These are phyloP conservation scores for Apaloderma vittatum DNA, from an alignment of 2,113 vertebrate species.

Conservation along the genomic window DNA sequence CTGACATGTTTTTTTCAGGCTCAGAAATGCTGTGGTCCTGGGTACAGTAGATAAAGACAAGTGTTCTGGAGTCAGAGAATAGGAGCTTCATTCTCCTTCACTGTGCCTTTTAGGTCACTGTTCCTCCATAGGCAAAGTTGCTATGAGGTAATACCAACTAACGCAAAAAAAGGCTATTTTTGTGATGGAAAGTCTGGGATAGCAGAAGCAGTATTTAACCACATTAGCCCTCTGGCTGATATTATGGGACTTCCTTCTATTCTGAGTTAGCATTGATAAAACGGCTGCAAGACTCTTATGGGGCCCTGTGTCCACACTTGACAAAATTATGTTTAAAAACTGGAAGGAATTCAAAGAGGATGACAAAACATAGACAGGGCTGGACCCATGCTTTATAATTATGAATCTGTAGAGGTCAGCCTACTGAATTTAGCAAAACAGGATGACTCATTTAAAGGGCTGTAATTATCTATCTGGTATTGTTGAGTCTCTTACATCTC, in stretches of 20 bases:
- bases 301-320: neutral
- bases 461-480: neutral
- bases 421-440: neutral
- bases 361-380: neutral
- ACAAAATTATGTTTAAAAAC: neutral
- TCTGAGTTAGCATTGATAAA: neutral
- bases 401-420: neutral
- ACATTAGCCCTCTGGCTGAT: neutral
- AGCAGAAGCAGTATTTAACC: neutral
- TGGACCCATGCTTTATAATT: neutral
- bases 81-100: neutral
- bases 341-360: constrained; percentile 15
- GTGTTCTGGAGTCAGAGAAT: neutral
- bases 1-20: neutral
- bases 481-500: neutral
- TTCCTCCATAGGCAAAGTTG: neutral
- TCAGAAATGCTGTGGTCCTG: neutral
- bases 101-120: neutral
- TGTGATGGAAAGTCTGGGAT: neutral
- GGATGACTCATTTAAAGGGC: neutral
- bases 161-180: neutral
- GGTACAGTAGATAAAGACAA: neutral
- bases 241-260: neutral
- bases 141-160: neutral
- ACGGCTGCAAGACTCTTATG: neutral